Evolutionary conservation across 1,140 invertebrate genomes (phyloP).

Genomic region (Phymastichus coffea): DNA sequence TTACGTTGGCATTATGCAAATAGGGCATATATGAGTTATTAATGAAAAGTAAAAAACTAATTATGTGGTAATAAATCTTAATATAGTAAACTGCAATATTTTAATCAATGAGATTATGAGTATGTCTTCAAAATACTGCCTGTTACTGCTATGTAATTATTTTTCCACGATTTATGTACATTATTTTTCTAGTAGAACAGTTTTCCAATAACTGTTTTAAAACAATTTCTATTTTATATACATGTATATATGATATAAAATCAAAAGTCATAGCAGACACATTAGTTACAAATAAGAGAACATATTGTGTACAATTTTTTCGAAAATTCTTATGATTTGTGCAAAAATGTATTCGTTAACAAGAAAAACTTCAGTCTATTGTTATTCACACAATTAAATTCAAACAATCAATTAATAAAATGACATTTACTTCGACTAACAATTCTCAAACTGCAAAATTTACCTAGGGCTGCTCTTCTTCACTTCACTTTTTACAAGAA

Average conservation of each 20-base stretch:
- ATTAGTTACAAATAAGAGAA: constrained; percentile 1
- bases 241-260: constrained; percentile 15
- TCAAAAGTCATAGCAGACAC: constrained; percentile 29
- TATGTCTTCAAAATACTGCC: constrained; percentile 47
- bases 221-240: too few relatives aligned
- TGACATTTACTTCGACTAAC: not conserved
- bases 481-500: too few relatives aligned
- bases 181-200: constrained; percentile 35
- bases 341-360: not conserved
- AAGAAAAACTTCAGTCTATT: not conserved
- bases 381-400: constrained; percentile 20
- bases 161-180: constrained; percentile 44
- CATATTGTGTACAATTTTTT: constrained; percentile 10
- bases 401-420: not conserved
- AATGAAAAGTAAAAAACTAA: constrained; percentile 32
- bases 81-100: constrained; percentile 45
- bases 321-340: constrained; percentile 14
- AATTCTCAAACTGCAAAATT: not conserved
- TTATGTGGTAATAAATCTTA: constrained; percentile 47
- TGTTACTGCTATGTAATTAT: constrained; percentile 38
- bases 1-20: constrained; percentile 23
- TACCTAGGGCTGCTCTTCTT: too few relatives aligned
- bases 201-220: constrained; percentile 35
- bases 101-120: constrained; percentile 47
- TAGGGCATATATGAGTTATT: constrained; percentile 22